phyloP scores from a whole-genome alignment of 2,113 vertebrate species.

The Pungitius pungitius region DNA sequence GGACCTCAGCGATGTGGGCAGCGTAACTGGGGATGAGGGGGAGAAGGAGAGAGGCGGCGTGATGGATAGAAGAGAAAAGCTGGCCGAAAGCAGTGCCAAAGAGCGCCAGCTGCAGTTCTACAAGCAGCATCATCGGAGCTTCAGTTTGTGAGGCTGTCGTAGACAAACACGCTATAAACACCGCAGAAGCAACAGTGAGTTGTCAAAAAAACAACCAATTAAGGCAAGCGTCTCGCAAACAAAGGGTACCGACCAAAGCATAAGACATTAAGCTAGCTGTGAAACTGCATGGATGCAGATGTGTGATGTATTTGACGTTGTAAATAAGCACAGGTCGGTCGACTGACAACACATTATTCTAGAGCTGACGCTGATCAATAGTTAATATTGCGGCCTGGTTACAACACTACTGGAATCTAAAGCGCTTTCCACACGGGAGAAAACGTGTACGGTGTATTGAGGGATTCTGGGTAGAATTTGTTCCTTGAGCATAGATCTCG shows the following conservation, averaged over 20 bases:
- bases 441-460: constrained; percentile 27
- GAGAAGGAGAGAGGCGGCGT: constrained; percentile 50
- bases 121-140: constrained; percentile 87
- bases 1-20: constrained; percentile 80
- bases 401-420: constrained; percentile 38
- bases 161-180: constrained; percentile 3
- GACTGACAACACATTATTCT: constrained; percentile 44
- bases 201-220: constrained; percentile 12
- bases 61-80: constrained; percentile 45
- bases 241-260: constrained; percentile 32
- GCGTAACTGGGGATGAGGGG: constrained; percentile 67
- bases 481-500: constrained; percentile 54
- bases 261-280: constrained; percentile 3
- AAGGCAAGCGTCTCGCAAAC: constrained; percentile 1
- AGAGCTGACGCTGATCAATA: constrained; percentile 34
- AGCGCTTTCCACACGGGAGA: constrained; percentile 26
- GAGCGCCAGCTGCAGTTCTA: constrained; percentile 71
- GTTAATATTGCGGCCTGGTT: constrained; percentile 21
- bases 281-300: constrained; percentile 14
- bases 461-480: constrained; percentile 34
- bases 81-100: constrained; percentile 38
- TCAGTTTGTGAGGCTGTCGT: constrained; percentile 81
- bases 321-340: constrained; percentile 45
- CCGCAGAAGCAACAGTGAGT: constrained; percentile 28
- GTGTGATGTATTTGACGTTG: constrained; percentile 31